Base-by-base conservation (phyloP, 1,140 invertebrate genomes). In the Agrypnia vestita region DNA sequence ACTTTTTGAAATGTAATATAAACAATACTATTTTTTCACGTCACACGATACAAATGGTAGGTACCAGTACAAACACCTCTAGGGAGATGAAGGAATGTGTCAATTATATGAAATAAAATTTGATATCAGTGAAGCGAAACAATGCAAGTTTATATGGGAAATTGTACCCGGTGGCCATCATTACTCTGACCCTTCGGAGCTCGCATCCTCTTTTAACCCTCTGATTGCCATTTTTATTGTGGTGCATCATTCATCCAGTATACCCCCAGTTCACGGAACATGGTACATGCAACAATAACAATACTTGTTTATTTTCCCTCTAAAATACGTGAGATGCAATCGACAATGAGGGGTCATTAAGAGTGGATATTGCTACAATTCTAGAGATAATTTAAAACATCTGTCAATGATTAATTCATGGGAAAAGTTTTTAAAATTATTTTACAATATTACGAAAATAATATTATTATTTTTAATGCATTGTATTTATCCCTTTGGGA, bases 31-130 rank as follows among this genome's bases (percentile, higher is more conserved):
- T 17, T 59, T 19, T 59, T 15, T 35, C 35, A 17, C 9, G 47
- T 15, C 47, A 25, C 21, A n/a, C 69, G 53, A 3, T 73, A 73
- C 69, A 43, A 25, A 9, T 17, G 67, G 15, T 44, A 8, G n/a
- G n/a, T n/a, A n/a, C n/a, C 61, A 19, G 13, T 3, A 8, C 13
- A 78, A 80, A 80, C 69, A 79, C 73, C 81, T 82, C 47, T 80
- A 76, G 81, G 81, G 78, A 82, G 81, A 82, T 82, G 78, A 82
- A 82, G 75, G 76, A 82, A 80, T 80, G 61, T 78, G 81, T 82
- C 81, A 82, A 82, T 82, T 82, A 82, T 82, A 61, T 64, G 62
- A 75, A 69, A 80, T 76, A 82, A 78, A 77, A 74, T 82, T 82
- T 78, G 78, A 80, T 82, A 82, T 61, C 78, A 74, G 81, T 78